Evolutionary conservation across 1,140 invertebrate species (phyloP).

Genomic region (Formica exsecta): DNA sequence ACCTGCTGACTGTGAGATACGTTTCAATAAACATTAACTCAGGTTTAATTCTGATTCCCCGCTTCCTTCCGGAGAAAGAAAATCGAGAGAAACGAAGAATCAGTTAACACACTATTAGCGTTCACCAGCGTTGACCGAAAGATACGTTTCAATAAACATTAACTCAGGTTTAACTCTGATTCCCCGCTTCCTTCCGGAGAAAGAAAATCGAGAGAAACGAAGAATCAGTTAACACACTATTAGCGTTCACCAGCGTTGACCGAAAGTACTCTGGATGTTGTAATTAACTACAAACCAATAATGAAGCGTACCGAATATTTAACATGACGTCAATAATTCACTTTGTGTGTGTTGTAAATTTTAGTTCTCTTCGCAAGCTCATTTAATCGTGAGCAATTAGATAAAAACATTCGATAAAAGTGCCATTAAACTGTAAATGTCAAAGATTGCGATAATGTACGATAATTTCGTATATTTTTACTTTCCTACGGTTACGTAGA

Average conservation of each 20-base stretch:
- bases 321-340: background rate
- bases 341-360: background rate
- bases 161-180: background rate
- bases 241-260: background rate
- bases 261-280: background rate
- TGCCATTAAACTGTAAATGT: background rate
- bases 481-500: background rate
- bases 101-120: background rate
- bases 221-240: background rate
- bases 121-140: background rate
- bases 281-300: constrained; percentile 1
- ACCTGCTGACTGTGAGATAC: constrained; percentile 37
- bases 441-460: background rate
- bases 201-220: background rate
- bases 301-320: background rate
- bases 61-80: background rate
- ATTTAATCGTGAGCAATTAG: background rate
- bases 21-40: constrained; percentile 12
- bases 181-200: background rate
- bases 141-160: no score
- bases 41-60: background rate
- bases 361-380: background rate
- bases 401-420: background rate
- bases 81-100: background rate
- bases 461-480: background rate